A percentile compares a stretch with the other conserved stretches of the same genome.
Evolutionary conservation across 2,888 invertebrate genomes (phyloP).

Genomic region (Morpho deidamia): DNA sequence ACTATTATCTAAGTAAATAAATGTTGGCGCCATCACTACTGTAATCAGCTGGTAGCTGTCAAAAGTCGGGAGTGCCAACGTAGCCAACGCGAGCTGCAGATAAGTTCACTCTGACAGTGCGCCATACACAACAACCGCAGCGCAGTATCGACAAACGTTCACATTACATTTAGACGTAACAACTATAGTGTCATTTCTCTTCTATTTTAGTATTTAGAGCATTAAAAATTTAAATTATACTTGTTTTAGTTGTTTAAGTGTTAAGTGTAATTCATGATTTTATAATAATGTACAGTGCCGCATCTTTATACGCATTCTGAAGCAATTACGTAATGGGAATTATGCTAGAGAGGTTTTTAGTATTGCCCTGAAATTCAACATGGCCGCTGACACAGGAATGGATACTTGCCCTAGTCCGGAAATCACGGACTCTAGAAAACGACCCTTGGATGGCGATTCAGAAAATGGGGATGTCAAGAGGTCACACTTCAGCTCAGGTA

Average conservation of each 20-base stretch:
- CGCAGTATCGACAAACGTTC: constrained; percentile 72
- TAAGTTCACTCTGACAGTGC: constrained; percentile 61
- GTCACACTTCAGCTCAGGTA: constrained; percentile 95
- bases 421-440: constrained; percentile 93
- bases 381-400: constrained; percentile 96
- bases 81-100: constrained; percentile 39
- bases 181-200: constrained; percentile 69
- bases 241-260: constrained; percentile 69
- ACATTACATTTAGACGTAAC: constrained; percentile 74
- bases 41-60: constrained; percentile 71
- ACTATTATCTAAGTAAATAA: background rate
- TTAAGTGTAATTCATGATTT: constrained; percentile 66
- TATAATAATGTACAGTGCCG: constrained; percentile 67
- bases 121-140: constrained; percentile 67
- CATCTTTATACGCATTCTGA: constrained; percentile 63
- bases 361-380: constrained; percentile 82
- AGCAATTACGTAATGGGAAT: constrained; percentile 78
- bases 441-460: constrained; percentile 91
- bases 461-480: constrained; percentile 94
- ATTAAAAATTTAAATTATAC: constrained; percentile 56
- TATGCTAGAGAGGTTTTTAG: constrained; percentile 77
- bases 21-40: constrained; percentile 38
- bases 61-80: constrained; percentile 57
- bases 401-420: constrained; percentile 96
- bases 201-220: constrained; percentile 65